Conservation (phyloP, 2,888 invertebrate genomes). For the Cotesia congregata region DNA sequence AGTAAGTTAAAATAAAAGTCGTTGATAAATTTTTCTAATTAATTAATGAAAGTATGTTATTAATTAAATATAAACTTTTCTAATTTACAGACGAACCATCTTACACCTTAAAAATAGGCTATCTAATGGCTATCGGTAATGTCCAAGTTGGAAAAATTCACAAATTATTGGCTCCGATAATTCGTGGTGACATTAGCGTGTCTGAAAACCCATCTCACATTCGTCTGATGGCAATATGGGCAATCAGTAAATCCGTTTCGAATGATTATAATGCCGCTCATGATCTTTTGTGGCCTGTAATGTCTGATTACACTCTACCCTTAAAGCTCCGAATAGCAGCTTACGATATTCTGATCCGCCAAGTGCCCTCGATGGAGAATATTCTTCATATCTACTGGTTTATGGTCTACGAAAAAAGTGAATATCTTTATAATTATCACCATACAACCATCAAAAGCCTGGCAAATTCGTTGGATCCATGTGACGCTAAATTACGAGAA, state of each 20-base stretch:
- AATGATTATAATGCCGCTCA: conserved; percentile 56
- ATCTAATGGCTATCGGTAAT: conserved; percentile 71
- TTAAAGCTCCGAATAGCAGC: conserved; percentile 69
- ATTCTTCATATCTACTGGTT: conserved; percentile 70
- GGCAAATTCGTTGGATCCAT: conserved; percentile 68
- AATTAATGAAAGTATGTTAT: neutral
- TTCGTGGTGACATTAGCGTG: conserved; percentile 63
- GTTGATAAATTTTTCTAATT: neutral
- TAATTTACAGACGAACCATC: conserved; percentile 51
- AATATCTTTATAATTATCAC: conserved; percentile 71
- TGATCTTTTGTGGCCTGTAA: conserved; percentile 71
- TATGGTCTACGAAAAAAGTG: conserved; percentile 69
- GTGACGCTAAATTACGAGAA: conserved; percentile 61
- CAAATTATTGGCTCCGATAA: conserved; percentile 68
- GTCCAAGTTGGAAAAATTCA: conserved; percentile 66
- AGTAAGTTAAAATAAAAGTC: conserved; percentile 1
- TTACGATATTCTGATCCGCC: conserved; percentile 68
- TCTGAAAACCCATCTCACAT: conserved; percentile 60
- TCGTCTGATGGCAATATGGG: conserved; percentile 69
- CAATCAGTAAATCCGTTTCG: conserved; percentile 59
- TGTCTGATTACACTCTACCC: conserved; percentile 67
- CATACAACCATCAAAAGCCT: conserved; percentile 70
- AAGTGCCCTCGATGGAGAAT: conserved; percentile 61
- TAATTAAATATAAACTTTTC: neutral
- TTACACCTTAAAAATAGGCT: conserved; percentile 67